Conservation (phyloP, 2,888 invertebrate genomes). For the Drymonia ruficornis region DNA sequence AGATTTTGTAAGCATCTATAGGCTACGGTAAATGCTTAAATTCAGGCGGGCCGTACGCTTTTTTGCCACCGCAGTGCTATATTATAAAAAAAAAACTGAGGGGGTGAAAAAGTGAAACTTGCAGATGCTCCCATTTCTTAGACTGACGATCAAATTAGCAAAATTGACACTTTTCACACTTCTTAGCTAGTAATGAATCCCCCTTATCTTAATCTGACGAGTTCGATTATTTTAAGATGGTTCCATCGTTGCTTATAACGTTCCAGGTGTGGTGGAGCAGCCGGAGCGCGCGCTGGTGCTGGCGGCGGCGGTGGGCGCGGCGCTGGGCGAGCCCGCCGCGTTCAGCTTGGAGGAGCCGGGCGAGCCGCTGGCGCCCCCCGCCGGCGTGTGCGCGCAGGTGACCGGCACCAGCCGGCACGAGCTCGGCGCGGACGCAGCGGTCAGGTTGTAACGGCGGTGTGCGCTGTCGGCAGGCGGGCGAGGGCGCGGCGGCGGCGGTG, state of each 20-base stretch:
- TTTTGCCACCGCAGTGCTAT: too few species aligned
- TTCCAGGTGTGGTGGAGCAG: conserved; percentile 51
- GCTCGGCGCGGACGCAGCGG: conserved; percentile 18
- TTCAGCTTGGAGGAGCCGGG: conserved; percentile 16
- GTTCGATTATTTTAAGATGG: too few species aligned
- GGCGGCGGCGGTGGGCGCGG: conserved; percentile 48
- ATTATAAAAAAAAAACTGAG: too few species aligned
- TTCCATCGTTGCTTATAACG: not conserved
- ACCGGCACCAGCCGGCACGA: conserved; percentile 2
- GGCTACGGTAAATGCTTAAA: too few species aligned
- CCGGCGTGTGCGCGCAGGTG: conserved; percentile 34
- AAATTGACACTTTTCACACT: too few species aligned
- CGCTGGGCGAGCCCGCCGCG: conserved; percentile 28
- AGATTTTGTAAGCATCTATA: too few species aligned
- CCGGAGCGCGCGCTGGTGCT: conserved; percentile 44
- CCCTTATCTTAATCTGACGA: too few species aligned
- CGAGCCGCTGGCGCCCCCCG: conserved; percentile 37
- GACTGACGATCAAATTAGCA: too few species aligned
- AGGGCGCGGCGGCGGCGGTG: conserved; percentile 33
- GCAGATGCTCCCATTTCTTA: too few species aligned
- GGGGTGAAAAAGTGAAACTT: too few species aligned
- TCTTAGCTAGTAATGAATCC: too few species aligned
- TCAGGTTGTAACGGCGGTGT: not conserved
- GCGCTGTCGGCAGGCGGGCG: conserved; percentile 18
- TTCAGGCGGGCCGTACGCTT: too few species aligned